Conservation (phyloP, 2,888 invertebrate species). For the Griposia aprilina region DNA sequence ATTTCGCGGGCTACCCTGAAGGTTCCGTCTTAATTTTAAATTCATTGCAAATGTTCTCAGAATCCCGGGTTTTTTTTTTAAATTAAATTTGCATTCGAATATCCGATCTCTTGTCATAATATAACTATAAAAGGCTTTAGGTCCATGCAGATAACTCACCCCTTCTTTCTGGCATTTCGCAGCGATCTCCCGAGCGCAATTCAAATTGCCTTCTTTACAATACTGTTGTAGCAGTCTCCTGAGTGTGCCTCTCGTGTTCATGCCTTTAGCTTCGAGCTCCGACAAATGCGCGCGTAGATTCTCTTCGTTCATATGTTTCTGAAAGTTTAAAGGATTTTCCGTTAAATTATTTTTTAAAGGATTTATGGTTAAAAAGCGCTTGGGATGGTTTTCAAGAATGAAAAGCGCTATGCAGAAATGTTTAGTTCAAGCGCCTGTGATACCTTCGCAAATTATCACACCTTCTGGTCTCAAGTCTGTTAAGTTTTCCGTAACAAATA, state of each 20-base stretch:
- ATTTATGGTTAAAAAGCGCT: neutral
- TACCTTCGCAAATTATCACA: neutral
- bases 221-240: slow-evolving; percentile 91
- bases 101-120: neutral
- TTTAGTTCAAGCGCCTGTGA: neutral
- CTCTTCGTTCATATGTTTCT: slow-evolving; percentile 92
- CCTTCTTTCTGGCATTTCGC: slow-evolving; percentile 88
- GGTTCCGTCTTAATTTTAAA: too few species aligned
- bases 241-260: slow-evolving; percentile 92
- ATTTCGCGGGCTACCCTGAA: too few species aligned
- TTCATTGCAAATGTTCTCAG: neutral
- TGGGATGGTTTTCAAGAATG: neutral
- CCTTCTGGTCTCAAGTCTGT: neutral
- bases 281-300: slow-evolving; percentile 92
- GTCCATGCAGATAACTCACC: slow-evolving; percentile 72
- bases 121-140: neutral
- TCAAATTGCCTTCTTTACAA: slow-evolving; percentile 89
- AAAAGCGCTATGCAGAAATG: neutral
- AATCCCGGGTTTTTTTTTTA: neutral
- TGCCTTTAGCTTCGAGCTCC: slow-evolving; percentile 92
- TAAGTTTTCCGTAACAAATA: neutral
- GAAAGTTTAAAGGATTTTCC: slow-evolving; percentile 2
- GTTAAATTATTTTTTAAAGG: neutral
- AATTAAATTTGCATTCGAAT: neutral
- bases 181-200: slow-evolving; percentile 89